phyloP scores from a whole-genome alignment of 2,797 vertebrate genomes.

The Sebastes oblongus region DNA sequence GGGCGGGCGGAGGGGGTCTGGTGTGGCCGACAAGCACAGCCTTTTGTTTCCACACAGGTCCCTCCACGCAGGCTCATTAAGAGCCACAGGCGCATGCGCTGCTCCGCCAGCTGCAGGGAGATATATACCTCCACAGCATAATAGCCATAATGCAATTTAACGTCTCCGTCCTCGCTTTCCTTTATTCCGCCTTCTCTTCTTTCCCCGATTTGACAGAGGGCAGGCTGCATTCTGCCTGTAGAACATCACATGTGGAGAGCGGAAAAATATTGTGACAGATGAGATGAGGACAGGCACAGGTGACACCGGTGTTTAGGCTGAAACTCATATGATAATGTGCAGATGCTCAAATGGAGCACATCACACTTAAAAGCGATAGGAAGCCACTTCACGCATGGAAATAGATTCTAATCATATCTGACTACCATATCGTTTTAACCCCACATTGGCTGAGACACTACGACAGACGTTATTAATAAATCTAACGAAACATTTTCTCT shows the following conservation, averaged over 20 bases:
- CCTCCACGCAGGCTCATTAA: slow-evolving; percentile 76
- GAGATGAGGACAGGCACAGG: slow-evolving; percentile 70
- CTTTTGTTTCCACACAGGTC: slow-evolving; percentile 87
- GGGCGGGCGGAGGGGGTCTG: slow-evolving; percentile 64
- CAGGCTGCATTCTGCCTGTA: slow-evolving; percentile 47
- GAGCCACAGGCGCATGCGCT: slow-evolving; percentile 72
- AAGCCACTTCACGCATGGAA: slow-evolving; percentile 47
- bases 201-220: slow-evolving; percentile 66
- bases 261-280: slow-evolving; percentile 71
- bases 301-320: slow-evolving; percentile 74
- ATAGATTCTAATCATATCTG: slow-evolving; percentile 68
- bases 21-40: slow-evolving; percentile 78
- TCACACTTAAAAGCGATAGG: slow-evolving; percentile 52
- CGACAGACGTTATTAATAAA: slow-evolving; percentile 81
- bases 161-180: slow-evolving; percentile 51
- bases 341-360: slow-evolving; percentile 52
- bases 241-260: slow-evolving; percentile 55
- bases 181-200: slow-evolving; percentile 45
- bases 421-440: slow-evolving; percentile 59
- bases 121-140: slow-evolving; percentile 59
- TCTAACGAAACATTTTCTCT: slow-evolving; percentile 74
- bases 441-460: slow-evolving; percentile 56
- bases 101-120: slow-evolving; percentile 68
- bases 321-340: slow-evolving; percentile 65
- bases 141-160: slow-evolving; percentile 75